Conservation (phyloP, 2,888 invertebrate species). For the Abrostola triplasia region DNA sequence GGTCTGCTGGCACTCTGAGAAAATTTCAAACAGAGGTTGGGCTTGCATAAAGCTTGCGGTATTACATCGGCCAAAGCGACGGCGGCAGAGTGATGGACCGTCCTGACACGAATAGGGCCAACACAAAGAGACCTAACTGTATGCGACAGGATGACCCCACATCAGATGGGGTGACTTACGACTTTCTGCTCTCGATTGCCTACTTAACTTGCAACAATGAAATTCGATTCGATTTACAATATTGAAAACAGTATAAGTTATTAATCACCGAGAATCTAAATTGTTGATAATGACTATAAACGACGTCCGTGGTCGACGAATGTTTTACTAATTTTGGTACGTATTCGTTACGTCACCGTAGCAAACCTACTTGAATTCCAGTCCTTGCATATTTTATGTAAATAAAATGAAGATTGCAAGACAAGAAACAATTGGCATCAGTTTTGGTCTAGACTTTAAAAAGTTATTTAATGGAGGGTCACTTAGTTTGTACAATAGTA, state of each 20-base stretch:
- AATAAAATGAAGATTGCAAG: slow-evolving; percentile 77
- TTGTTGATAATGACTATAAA: slow-evolving; percentile 78
- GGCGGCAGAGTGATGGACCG: slow-evolving; percentile 73
- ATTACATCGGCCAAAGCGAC: slow-evolving; percentile 63
- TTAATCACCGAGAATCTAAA: slow-evolving; percentile 78
- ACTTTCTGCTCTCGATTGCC: slow-evolving; percentile 61
- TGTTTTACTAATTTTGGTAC: slow-evolving; percentile 81
- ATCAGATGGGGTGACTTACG: slow-evolving; percentile 73
- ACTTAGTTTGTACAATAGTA: slow-evolving; percentile 24
- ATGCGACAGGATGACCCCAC: slow-evolving; percentile 77
- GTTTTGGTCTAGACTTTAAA: slow-evolving; percentile 67
- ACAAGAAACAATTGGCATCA: slow-evolving; percentile 70
- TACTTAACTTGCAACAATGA: slow-evolving; percentile 62
- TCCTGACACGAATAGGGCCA: slow-evolving; percentile 78
- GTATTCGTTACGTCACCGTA: slow-evolving; percentile 78
- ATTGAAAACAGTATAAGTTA: slow-evolving; percentile 69
- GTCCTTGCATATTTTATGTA: slow-evolving; percentile 81
- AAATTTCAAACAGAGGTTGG: slow-evolving; percentile 54
- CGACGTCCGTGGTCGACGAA: slow-evolving; percentile 77
- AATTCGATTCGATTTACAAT: slow-evolving; percentile 56
- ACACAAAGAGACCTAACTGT: slow-evolving; percentile 81
- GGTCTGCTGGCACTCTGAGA: slow-evolving; percentile 42
- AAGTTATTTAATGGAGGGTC: slow-evolving; percentile 49
- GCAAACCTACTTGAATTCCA: slow-evolving; percentile 76
- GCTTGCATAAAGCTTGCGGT: slow-evolving; percentile 72